Evolutionary conservation across 2,888 invertebrate genomes (phyloP), one percentile per base, ranked within the genome.

Genomic region (Seladonia tumulorum): DNA sequence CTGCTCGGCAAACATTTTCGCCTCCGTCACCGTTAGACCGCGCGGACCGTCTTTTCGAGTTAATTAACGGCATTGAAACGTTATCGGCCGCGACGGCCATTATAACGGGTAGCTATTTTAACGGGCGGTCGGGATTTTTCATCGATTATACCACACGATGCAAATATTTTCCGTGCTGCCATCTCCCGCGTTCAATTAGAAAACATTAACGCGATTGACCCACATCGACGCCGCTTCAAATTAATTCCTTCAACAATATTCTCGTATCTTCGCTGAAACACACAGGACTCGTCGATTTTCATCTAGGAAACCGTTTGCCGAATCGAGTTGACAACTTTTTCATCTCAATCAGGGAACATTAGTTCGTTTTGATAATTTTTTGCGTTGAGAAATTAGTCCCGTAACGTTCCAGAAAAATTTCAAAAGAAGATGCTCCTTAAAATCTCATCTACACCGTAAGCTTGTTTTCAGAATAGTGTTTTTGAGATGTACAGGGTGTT

Each of bases 41-140:
- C 25, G 49, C 22, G 80, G 16, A 71, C 76, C 25, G 22, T 29
- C n/a, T 47, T 79, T 76, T 47, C 79, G 66, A 78, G 77, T 78
- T 79, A 81, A 80, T 83, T 83, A 81, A 71, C 82, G 60, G 70
- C 75, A 45, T 76, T 25, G 66, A 29, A 35, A 66, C 35, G 60
- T 82, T 60, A 60, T 77, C 78, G 66, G 22, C 25, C 25, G 16
- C 79, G 72, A 35, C 22, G 47, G 25, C 47, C 78, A 47, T 78
- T 81, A 73, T 82, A 79, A 78, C 79, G 72, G 60, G 49, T 60
- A 39, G 47, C 60, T 25, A 29, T 68, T 74, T 39, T 35, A 82
- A 78, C 78, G 78, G 82, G 39, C 70, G 66, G 12, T 73, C 57
- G 14, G 42, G 53, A 74, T 74, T 78, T 74, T 79, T 79, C 60